A percentile compares a stretch with the other conserved stretches of the same genome.
These are phyloP conservation scores for Camponotus floridanus DNA, from an alignment of 1,140 invertebrate species.

Conservation along the genomic window DNA sequence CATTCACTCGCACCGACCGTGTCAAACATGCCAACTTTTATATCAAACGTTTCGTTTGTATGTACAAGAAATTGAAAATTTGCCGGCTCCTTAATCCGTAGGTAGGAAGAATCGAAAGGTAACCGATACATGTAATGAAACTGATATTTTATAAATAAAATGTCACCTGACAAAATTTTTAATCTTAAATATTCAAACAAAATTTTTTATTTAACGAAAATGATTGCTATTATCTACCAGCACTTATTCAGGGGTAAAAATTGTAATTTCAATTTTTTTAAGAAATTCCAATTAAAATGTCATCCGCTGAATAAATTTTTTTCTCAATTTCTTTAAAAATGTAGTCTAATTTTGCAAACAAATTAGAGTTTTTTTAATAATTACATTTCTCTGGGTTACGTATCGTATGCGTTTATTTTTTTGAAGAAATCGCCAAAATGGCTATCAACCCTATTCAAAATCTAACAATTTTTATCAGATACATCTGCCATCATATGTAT, in stretches of 20 bases:
- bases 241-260: neutral
- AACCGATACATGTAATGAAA: no score
- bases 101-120: neutral
- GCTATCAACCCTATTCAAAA: neutral
- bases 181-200: neutral
- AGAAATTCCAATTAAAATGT: constrained; percentile 3
- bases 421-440: neutral
- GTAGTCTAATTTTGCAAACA: neutral
- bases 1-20: constrained; percentile 46
- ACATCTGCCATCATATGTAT: neutral
- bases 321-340: neutral
- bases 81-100: neutral
- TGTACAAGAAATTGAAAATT: neutral
- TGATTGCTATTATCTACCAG: neutral
- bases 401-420: constrained; percentile 10
- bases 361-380: neutral
- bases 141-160: neutral
- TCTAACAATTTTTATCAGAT: constrained; percentile 12
- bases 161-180: neutral
- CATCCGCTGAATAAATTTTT: neutral
- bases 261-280: neutral
- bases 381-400: constrained; percentile 4
- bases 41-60: neutral
- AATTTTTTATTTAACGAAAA: neutral
- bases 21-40: constrained; percentile 17